Percentiles rank a stretch among this genome's conserved stretches.
Evolutionary conservation across 2,113 vertebrate species (phyloP).

Genomic region (Pica pica): DNA sequence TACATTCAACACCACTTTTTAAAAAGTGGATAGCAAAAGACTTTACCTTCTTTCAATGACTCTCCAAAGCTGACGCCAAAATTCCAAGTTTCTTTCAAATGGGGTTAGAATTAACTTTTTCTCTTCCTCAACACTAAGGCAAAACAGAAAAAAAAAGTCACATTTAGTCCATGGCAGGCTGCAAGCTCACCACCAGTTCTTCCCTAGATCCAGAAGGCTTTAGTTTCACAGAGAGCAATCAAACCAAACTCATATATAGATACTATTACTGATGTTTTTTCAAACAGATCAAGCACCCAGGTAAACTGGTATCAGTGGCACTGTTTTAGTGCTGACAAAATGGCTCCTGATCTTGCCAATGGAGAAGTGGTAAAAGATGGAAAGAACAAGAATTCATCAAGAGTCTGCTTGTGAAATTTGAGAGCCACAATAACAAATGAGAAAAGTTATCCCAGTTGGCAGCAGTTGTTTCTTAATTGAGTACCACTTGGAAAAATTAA

Average conservation of each 20-base stretch:
- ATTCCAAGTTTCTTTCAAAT: slow-evolving; percentile 95
- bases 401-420: neutral
- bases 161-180: neutral
- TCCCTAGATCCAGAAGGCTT: neutral
- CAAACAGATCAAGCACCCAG: neutral
- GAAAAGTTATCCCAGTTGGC: neutral
- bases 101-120: slow-evolving; percentile 92
- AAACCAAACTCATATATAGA: neutral
- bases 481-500: neutral
- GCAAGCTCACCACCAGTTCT: neutral
- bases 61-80: slow-evolving; percentile 98
- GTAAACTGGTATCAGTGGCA: neutral
- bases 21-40: neutral
- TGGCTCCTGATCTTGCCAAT: neutral
- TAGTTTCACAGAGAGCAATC: neutral
- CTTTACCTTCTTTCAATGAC: slow-evolving; percentile 94
- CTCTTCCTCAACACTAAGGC: slow-evolving; percentile 88
- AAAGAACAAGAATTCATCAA: neutral
- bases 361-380: neutral
- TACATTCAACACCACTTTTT: neutral
- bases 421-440: neutral
- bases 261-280: neutral
- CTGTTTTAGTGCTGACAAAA: neutral
- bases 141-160: neutral
- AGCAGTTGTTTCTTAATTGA: neutral